Percentiles rank a stretch among this genome's conserved stretches.
These are phyloP conservation scores for Crossocerus cetratus DNA, from an alignment of 2,888 invertebrate species.

Conservation along the genomic window DNA sequence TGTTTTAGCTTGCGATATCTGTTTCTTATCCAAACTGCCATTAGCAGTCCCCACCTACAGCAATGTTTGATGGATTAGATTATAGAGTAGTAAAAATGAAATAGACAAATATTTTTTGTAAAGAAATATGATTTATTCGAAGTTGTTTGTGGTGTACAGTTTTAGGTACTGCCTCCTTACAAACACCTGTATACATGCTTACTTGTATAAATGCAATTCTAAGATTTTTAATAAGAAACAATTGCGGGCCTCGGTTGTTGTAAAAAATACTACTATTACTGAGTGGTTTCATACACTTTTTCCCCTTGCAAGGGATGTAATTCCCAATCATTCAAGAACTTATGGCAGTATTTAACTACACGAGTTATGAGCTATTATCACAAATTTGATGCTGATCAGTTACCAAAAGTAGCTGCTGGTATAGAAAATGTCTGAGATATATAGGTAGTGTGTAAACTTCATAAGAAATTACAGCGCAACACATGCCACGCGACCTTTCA, in stretches of 20 bases:
- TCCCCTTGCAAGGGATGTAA: conserved; percentile 10
- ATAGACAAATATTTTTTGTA: conserved; percentile 57
- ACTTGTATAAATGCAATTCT: conserved; percentile 41
- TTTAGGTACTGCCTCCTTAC: conserved; percentile 39
- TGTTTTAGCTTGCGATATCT: conserved; percentile 30
- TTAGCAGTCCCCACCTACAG: conserved; percentile 63
- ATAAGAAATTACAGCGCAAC: not conserved
- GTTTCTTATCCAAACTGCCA: conserved; percentile 57
- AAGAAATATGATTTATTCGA: conserved; percentile 69
- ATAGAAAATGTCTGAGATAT: conserved; percentile 11
- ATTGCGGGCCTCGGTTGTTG: conserved; percentile 25
- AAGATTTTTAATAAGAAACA: conserved; percentile 34
- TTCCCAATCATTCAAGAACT: conserved; percentile 15
- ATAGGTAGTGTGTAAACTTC: conserved; percentile 10
- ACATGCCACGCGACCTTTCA: not conserved
- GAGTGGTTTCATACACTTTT: conserved; percentile 13
- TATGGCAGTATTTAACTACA: conserved; percentile 6
- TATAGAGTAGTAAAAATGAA: conserved; percentile 58
- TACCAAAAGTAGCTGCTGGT: conserved; percentile 4
- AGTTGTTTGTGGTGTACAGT: conserved; percentile 55
- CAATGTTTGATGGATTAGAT: conserved; percentile 64
- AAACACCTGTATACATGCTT: conserved; percentile 46
- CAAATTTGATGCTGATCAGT: conserved; percentile 15
- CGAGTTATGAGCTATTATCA: conserved; percentile 11
- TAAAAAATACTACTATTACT: conserved; percentile 15